Percentiles rank a stretch among this genome's conserved stretches.
phyloP scores from a whole-genome alignment of 2,113 vertebrate species.

The Thunnus thynnus region DNA sequence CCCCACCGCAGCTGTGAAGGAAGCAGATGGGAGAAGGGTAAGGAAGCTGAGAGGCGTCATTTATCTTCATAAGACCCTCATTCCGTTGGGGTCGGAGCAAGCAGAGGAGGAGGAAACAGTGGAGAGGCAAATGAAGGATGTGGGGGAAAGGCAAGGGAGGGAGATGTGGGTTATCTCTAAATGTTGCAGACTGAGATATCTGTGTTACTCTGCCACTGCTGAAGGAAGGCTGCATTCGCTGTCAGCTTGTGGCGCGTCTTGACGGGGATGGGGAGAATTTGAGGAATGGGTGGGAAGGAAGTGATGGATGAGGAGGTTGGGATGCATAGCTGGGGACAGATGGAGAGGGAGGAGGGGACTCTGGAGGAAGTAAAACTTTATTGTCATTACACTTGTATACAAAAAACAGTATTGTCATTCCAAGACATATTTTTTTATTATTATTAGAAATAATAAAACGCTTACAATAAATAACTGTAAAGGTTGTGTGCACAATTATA shows the following conservation, averaged over 20 bases:
- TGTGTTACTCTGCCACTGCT: conserved; percentile 33
- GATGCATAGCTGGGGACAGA: conserved; percentile 8
- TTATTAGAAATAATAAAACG: not conserved
- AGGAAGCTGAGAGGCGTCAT: conserved; percentile 57
- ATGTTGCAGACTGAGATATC: conserved; percentile 56
- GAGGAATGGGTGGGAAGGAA: conserved; percentile 23
- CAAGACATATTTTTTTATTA: too few species aligned
- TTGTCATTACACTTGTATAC: not conserved
- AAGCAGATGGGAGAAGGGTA: conserved; percentile 58
- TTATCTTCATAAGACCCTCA: conserved; percentile 71
- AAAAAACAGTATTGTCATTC: not conserved
- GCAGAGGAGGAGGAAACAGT: conserved; percentile 22
- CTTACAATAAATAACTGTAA: not conserved
- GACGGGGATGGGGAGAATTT: not conserved
- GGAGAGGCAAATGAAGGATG: conserved; percentile 35
- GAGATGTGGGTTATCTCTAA: conserved; percentile 67
- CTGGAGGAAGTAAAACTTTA: not conserved
- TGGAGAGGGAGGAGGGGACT: conserved; percentile 4
- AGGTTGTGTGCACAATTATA: not conserved
- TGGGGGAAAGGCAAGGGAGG: conserved; percentile 12
- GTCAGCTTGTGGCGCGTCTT: conserved; percentile 34
- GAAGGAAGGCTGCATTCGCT: conserved; percentile 41
- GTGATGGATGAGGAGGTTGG: conserved; percentile 43
- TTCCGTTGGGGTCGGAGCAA: conserved; percentile 44
- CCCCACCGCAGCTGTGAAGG: conserved; percentile 2